Conservation (phyloP, 1,140 invertebrate genomes). For the Lanistes nyassanus region DNA sequence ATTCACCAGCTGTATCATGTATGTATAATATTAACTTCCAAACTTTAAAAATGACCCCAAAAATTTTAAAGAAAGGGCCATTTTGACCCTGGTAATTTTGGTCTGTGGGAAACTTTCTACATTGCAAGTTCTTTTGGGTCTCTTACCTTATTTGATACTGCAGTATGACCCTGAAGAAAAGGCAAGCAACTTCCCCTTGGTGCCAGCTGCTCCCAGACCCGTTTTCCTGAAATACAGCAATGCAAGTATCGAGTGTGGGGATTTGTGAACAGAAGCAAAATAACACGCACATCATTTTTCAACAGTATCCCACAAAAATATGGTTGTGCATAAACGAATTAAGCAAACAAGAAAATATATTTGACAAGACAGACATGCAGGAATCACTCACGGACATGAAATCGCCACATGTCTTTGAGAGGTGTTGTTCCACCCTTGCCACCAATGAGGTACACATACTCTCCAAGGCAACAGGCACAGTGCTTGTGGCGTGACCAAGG, state of each 20-base stretch:
- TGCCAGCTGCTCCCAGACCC: slow-evolving; percentile 65
- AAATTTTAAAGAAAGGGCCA: too few species aligned
- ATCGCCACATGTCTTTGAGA: slow-evolving; percentile 86
- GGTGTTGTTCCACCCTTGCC: slow-evolving; percentile 85
- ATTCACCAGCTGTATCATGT: too few species aligned
- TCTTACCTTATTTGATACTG: slow-evolving; percentile 72
- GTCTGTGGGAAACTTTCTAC: too few species aligned
- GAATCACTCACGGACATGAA: slow-evolving; percentile 78
- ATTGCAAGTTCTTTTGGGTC: too few species aligned
- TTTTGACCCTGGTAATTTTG: too few species aligned
- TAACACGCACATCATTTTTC: neutral
- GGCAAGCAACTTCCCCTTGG: slow-evolving; percentile 77
- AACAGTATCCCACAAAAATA: neutral
- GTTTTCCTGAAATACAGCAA: slow-evolving; percentile 55
- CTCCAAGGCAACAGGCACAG: slow-evolving; percentile 80
- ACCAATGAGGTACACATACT: slow-evolving; percentile 82
- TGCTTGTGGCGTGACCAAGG: slow-evolving; percentile 79
- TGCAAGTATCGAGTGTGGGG: neutral
- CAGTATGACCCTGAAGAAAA: slow-evolving; percentile 85
- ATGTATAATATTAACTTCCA: too few species aligned
- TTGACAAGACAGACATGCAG: slow-evolving; percentile 14
- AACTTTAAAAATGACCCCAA: too few species aligned
- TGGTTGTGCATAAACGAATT: too few species aligned
- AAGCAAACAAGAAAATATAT: too few species aligned
- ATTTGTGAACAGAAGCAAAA: neutral